Conservation (phyloP, 2,113 vertebrate genomes). For the Vidua chalybeata region DNA sequence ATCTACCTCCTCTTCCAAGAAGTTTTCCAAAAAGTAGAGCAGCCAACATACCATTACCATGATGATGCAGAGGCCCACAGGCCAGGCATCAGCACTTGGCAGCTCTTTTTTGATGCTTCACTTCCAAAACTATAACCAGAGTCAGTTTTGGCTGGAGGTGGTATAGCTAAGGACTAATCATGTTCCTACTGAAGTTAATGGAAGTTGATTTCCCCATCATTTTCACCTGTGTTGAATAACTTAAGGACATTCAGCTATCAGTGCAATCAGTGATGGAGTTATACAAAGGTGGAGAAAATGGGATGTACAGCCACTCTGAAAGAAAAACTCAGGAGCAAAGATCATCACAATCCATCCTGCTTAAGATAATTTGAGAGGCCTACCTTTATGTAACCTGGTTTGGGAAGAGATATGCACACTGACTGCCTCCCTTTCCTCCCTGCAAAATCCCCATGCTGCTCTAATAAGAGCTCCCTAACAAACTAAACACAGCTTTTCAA, state of each 20-base stretch:
- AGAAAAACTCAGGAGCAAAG: not conserved
- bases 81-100: not conserved
- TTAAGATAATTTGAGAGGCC: not conserved
- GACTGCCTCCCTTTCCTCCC: not conserved
- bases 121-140: not conserved
- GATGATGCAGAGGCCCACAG: not conserved
- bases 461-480: not conserved
- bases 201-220: not conserved
- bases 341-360: not conserved
- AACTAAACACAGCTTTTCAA: constrained; percentile 8
- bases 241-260: not conserved
- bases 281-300: not conserved
- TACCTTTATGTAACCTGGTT: not conserved
- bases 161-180: not conserved
- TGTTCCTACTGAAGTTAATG: not conserved
- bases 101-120: not conserved
- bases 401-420: not conserved
- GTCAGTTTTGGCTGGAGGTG: not conserved
- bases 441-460: not conserved
- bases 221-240: not conserved
- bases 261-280: not conserved
- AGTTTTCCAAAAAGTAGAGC: not conserved
- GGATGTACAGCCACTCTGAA: not conserved
- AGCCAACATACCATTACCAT: not conserved
- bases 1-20: not conserved